Conservation (phyloP, 2,113 vertebrate species). For the Sander vitreus region DNA sequence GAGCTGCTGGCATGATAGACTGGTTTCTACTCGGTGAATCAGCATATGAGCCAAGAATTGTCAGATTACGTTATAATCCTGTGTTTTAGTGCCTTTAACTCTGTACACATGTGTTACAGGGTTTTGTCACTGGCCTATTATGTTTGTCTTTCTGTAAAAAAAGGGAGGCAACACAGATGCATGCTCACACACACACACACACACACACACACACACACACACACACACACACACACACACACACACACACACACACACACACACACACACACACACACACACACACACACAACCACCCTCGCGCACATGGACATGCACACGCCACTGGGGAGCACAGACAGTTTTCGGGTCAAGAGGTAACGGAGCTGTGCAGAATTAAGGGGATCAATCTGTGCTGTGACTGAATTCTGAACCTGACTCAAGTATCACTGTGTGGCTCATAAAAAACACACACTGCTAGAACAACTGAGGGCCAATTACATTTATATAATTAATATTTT, state of each 20-base stretch:
- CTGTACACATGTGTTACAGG: neutral
- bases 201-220: neutral
- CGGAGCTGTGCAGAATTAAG: slow-evolving; percentile 22
- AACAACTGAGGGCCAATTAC: slow-evolving; percentile 49
- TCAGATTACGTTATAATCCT: slow-evolving; percentile 72
- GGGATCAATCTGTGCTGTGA: slow-evolving; percentile 50
- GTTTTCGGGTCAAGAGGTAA: slow-evolving; percentile 42
- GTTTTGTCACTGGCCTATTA: slow-evolving; percentile 42
- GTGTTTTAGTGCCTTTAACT: slow-evolving; percentile 54
- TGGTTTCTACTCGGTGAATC: slow-evolving; percentile 75
- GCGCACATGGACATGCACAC: slow-evolving; percentile 3
- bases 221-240: neutral
- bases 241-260: neutral
- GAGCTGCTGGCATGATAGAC: slow-evolving; percentile 53
- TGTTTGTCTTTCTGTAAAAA: slow-evolving; percentile 37
- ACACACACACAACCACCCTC: neutral
- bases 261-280: neutral
- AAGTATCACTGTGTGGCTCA: neutral
- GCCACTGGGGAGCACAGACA: slow-evolving; percentile 20
- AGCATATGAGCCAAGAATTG: slow-evolving; percentile 71
- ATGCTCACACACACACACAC: neutral
- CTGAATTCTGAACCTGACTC: slow-evolving; percentile 56
- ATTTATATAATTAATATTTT: slow-evolving; percentile 50
- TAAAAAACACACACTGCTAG: neutral
- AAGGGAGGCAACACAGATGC: slow-evolving; percentile 11